Base-by-base conservation (phyloP, 2,888 invertebrate species). In the Anthophora plumipes region DNA sequence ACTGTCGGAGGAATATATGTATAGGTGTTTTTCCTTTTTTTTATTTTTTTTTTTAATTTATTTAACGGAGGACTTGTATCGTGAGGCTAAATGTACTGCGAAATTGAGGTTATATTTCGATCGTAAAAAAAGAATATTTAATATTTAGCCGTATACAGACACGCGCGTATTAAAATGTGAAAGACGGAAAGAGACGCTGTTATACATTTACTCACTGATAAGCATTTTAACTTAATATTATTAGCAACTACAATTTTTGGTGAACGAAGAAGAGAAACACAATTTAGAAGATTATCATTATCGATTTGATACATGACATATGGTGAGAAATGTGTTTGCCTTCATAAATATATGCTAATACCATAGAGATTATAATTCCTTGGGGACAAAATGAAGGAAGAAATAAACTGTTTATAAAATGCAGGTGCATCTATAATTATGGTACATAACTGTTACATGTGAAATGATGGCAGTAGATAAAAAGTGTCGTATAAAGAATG, bases 331-430 rank as follows among this genome's bases (percentile, higher is more conserved):
- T 76, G 55, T 78, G 64, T 84, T 73, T 78, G 84, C 84, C 80
- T 83, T 85, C 75, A 52, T 77, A 77, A 87, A 77, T 67, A 73
- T 78, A 76, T 72, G 75, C 64, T 74, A 72, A 66, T 79, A 80
- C 69, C 82, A 80, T 75, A 68, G 80, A 79, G 74, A 84, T 86
- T 85, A 59, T 74, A n/a, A 74, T 67, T 74, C 76, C 61, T 67
- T 57, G 55, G 63, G 25, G 20, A 20, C 20, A 22, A 17, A 52
- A 54, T 31, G 31, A 11, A 9, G 12, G 67, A 63, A 41, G 22
- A 63, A 46, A 68, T 64, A 60, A 52, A 69, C 59, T 50, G 54
- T 67, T 76, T 70, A 69, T 73, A 81, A 63, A 73, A 31, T 4
- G 31, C 57, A 46, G 8, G 60, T 43, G 52, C 75, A 74, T 82